Percentiles rank a stretch among this genome's conserved stretches.
These are phyloP conservation scores for Spermophilus dauricus DNA, from an alignment of 2,113 vertebrate genomes.

Conservation along the genomic window DNA sequence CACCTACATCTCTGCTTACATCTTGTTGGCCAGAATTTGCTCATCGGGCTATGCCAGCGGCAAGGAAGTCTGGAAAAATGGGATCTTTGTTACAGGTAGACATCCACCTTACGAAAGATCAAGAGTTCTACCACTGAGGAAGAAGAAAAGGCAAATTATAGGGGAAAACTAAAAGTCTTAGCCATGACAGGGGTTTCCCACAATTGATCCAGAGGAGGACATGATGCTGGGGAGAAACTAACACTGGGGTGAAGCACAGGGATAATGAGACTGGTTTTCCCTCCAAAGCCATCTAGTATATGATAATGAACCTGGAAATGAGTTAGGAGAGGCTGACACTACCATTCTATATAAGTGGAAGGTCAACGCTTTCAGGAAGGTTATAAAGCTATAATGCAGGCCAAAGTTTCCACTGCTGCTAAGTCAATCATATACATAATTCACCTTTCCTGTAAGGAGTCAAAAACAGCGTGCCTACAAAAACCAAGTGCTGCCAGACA, in stretches of 20 bases:
- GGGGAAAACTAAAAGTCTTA: background rate
- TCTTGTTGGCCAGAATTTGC: background rate
- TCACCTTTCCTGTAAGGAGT: background rate
- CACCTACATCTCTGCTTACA: background rate
- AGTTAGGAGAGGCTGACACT: background rate
- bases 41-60: background rate
- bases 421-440: background rate
- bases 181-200: background rate
- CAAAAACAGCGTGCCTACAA: background rate
- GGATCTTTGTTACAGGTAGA: background rate
- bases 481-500: background rate
- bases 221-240: background rate
- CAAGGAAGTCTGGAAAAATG: background rate
- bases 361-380: background rate
- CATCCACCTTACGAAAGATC: background rate
- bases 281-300: background rate
- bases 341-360: background rate
- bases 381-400: background rate
- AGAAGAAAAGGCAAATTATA: background rate
- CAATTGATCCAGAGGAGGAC: background rate
- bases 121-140: background rate
- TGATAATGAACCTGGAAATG: background rate
- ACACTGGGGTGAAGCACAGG: background rate
- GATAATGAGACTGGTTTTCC: background rate
- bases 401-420: background rate